Evolutionary conservation across 2,113 vertebrate genomes (phyloP).

Genomic region (Salvelinus fontinalis): DNA sequence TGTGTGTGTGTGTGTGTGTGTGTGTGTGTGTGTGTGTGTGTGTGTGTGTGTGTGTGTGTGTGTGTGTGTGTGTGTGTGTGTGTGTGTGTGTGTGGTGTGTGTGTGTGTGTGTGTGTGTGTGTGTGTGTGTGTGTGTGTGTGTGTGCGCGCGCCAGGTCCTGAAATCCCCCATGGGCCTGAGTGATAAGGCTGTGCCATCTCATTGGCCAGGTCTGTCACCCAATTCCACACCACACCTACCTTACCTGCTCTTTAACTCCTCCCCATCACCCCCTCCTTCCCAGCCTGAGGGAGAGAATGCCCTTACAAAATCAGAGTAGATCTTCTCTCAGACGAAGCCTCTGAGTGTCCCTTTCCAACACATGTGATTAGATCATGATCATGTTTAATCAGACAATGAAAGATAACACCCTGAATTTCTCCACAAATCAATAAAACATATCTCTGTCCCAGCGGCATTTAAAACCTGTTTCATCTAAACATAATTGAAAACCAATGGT

Average conservation of each 20-base stretch:
- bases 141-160: background rate
- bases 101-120: too few relatives aligned
- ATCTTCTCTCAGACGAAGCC: too few relatives aligned
- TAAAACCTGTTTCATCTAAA: conserved; percentile 11
- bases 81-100: too few relatives aligned
- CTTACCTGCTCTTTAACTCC: conserved; percentile 16
- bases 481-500: background rate
- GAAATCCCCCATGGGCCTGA: conserved; percentile 3
- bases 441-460: too few relatives aligned
- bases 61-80: too few relatives aligned
- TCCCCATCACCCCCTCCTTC: background rate
- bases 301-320: background rate
- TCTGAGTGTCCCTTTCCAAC: background rate
- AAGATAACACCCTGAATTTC: background rate
- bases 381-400: background rate
- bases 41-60: conserved; percentile 6
- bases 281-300: background rate
- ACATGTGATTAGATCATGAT: background rate
- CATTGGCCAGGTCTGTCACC: background rate
- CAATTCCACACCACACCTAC: conserved; percentile 25
- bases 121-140: too few relatives aligned
- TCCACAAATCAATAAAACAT: background rate
- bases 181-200: conserved; percentile 7
- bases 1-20: conserved; percentile 24
- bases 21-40: background rate